Conservation (phyloP, 2,888 invertebrate genomes). For the Carterocephalus palaemon region DNA sequence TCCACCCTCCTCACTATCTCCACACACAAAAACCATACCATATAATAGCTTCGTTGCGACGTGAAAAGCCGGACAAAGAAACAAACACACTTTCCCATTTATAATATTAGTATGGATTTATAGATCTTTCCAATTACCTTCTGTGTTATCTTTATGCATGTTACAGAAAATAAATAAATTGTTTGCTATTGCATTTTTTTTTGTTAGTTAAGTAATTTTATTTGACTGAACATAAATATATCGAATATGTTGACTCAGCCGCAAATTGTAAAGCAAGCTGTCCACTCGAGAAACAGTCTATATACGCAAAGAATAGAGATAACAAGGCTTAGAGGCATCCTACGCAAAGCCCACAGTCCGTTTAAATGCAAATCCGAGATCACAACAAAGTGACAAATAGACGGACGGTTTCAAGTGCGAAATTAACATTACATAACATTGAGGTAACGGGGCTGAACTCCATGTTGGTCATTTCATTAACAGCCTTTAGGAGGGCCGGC, state of each 20-base stretch:
- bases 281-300: constrained; percentile 14
- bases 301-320: constrained; percentile 23
- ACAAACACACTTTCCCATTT: too few relatives aligned
- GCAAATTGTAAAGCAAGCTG: constrained; percentile 17
- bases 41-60: too few relatives aligned
- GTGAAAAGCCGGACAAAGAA: too few relatives aligned
- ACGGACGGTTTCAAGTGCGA: constrained; percentile 29
- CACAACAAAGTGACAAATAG: constrained; percentile 34
- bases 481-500: not conserved
- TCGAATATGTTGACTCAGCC: constrained; percentile 7
- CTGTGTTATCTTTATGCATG: too few relatives aligned
- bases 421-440: constrained; percentile 35
- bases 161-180: not conserved
- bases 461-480: constrained; percentile 22
- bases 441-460: constrained; percentile 16
- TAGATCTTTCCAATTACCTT: too few relatives aligned
- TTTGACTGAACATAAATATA: constrained; percentile 13
- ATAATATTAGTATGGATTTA: too few relatives aligned
- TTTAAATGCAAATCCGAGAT: constrained; percentile 36
- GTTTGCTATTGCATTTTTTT: too few relatives aligned
- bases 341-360: constrained; percentile 24
- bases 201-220: too few relatives aligned
- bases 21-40: too few relatives aligned
- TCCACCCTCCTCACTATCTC: too few relatives aligned
- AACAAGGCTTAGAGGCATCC: constrained; percentile 26